phyloP scores from a whole-genome alignment of 2,888 invertebrate genomes.

The Chymomyza caudatula region DNA sequence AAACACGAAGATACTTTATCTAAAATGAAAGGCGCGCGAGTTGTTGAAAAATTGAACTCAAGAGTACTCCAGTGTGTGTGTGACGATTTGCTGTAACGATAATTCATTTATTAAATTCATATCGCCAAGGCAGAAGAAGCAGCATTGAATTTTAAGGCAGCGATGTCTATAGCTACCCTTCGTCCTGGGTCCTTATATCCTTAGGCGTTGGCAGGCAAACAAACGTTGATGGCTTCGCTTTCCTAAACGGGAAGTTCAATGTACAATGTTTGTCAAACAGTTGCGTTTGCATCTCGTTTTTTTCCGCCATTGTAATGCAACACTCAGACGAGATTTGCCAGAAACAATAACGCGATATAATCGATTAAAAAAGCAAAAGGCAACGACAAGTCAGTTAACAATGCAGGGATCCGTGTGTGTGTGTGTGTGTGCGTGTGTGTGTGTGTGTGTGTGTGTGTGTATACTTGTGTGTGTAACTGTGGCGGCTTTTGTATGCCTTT shows the following conservation, averaged over 20 bases:
- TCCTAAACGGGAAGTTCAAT: conserved; percentile 58
- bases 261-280: conserved; percentile 53
- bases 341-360: conserved; percentile 60
- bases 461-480: conserved; percentile 1
- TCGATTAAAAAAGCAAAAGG: conserved; percentile 59
- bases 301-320: conserved; percentile 25
- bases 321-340: conserved; percentile 67
- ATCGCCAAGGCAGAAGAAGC: background rate
- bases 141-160: background rate
- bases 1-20: conserved; percentile 12
- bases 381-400: conserved; percentile 18
- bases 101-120: conserved; percentile 5
- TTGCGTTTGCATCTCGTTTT: conserved; percentile 26
- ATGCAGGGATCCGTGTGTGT: background rate
- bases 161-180: background rate
- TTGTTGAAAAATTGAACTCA: conserved; percentile 46
- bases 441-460: conserved; percentile 2
- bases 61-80: conserved; percentile 41
- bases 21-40: conserved; percentile 9
- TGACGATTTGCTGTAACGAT: conserved; percentile 43
- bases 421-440: background rate
- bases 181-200: background rate
- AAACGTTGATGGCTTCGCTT: background rate
- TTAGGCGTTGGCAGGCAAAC: background rate
- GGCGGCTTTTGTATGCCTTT: conserved; percentile 56